Base-by-base conservation (phyloP, 2,888 invertebrate species). In the Sturmia bella region DNA sequence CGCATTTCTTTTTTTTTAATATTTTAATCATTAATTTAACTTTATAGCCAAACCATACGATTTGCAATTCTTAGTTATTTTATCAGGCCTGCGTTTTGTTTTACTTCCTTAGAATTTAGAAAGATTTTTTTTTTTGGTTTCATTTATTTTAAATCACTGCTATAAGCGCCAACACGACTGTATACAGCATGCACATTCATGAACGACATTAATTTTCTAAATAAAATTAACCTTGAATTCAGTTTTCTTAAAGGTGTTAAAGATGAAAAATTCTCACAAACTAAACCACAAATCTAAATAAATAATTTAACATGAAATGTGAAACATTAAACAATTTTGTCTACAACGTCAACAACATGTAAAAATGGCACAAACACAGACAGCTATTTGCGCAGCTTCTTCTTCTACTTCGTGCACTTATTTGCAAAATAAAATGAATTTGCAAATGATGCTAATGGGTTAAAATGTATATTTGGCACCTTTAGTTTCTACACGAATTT, bases 171-270 rank as follows among this genome's bases (percentile, higher is more conserved):
- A 41, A 21, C 66, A 41, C 57, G 52, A 11, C 57, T 74, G 59
- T 39, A 32, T n/a, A n/a, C n/a, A n/a, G n/a, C n/a, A n/a, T n/a
- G 3, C 27, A 27, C 27, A 5, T 7, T 1, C 9, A n/a, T 27
- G 41, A 1, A 19, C 17, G 19, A 66, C 48, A 76, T 32, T 27
- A 32, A 11, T 32, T 12, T 4, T 37, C 43, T 63, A 24, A 43
- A 13, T 21, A 32, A n/a, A 32, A 41, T 64, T 78, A 41, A 70
- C 82, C 82, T 74, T 82, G 69, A 78, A 70, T 45, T 41, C 78
- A 24, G 78, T 70, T 64, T 69, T 57, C 52, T 70, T 27, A 68
- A 64, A 82, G 64, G 77, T 82, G 78, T 54, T 64, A 57, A 74
- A 45, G 27, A 70, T 41, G 5, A 50, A 48, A 63, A 48, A 43